Evolutionary conservation across 1,140 invertebrate species (phyloP).

Genomic region (Drosophila serrata): DNA sequence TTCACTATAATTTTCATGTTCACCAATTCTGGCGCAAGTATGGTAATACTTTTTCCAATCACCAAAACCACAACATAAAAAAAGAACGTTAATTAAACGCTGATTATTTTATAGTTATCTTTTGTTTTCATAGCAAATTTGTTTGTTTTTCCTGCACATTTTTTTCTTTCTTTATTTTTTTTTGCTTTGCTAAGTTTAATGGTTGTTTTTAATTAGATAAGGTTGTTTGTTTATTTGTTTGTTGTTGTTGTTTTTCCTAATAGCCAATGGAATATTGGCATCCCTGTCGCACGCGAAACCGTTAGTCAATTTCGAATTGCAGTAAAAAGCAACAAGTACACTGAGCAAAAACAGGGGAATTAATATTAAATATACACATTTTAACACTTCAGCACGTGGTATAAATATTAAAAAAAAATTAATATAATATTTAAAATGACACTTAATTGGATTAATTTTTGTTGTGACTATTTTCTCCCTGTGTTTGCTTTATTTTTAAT

Average conservation of each 20-base stretch:
- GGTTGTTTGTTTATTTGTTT: constrained; percentile 23
- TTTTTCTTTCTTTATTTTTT: background rate
- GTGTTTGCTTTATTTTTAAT: constrained; percentile 29
- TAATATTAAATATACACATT: background rate
- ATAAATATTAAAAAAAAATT: background rate
- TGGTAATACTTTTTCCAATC: constrained; percentile 12
- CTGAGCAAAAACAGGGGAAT: constrained; percentile 15
- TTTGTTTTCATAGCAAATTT: constrained; percentile 40
- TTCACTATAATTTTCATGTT: constrained; percentile 1
- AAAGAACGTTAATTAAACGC: constrained; percentile 42
- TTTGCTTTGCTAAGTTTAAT: constrained; percentile 27
- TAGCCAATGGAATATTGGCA: constrained; percentile 15
- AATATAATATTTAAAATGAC: constrained; percentile 3
- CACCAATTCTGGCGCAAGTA: background rate
- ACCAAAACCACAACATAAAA: constrained; percentile 18
- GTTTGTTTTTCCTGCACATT: constrained; percentile 21
- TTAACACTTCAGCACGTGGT: background rate
- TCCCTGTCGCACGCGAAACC: constrained; percentile 23
- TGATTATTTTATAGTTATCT: constrained; percentile 41
- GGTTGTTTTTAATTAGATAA: constrained; percentile 50
- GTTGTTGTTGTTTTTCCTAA: background rate
- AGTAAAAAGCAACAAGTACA: constrained; percentile 29
- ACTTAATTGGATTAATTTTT: no score
- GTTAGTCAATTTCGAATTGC: constrained; percentile 42
- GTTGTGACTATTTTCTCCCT: constrained; percentile 4